Evolutionary conservation across 2,888 invertebrate genomes (phyloP).

Genomic region (Amphipoea lucens): DNA sequence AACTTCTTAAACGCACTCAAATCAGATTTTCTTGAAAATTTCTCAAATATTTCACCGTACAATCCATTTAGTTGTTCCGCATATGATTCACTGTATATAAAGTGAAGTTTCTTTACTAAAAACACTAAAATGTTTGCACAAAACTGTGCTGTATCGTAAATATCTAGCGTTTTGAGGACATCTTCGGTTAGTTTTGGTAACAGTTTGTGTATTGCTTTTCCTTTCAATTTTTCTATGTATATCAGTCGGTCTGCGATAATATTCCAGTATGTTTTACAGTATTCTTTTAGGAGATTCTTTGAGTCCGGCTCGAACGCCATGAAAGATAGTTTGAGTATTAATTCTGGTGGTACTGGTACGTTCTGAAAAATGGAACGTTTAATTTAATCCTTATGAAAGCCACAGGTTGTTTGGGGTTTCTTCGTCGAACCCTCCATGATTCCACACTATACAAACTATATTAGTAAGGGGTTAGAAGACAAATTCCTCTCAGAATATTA

Average conservation of each 20-base stretch:
- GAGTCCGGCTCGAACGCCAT: slow-evolving; percentile 81
- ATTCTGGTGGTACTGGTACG: slow-evolving; percentile 75
- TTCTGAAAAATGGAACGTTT: slow-evolving; percentile 74
- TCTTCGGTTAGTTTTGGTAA: slow-evolving; percentile 80
- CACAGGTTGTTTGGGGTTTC: not conserved
- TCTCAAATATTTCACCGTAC: slow-evolving; percentile 76
- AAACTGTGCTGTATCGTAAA: slow-evolving; percentile 80
- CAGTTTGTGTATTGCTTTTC: slow-evolving; percentile 75
- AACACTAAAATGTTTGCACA: slow-evolving; percentile 75
- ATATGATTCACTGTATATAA: slow-evolving; percentile 73
- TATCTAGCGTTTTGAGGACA: slow-evolving; percentile 73
- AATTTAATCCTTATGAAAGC: not conserved
- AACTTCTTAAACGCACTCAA: slow-evolving; percentile 73
- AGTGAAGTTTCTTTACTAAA: slow-evolving; percentile 80
- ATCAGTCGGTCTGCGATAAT: slow-evolving; percentile 79
- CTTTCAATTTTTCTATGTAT: slow-evolving; percentile 80
- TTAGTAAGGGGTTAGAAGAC: too few relatives aligned
- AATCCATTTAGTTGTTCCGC: slow-evolving; percentile 71
- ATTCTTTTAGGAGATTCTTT: slow-evolving; percentile 75
- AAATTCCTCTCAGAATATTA: not conserved
- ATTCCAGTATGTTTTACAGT: slow-evolving; percentile 84
- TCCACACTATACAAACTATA: too few relatives aligned
- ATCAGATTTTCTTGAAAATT: slow-evolving; percentile 72
- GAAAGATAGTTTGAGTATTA: slow-evolving; percentile 82
- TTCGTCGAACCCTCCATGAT: not conserved